Evolutionary conservation across 2,113 vertebrate genomes (phyloP), one percentile per base, ranked within the genome.

Genomic region (Chinchilla lanigera): DNA sequence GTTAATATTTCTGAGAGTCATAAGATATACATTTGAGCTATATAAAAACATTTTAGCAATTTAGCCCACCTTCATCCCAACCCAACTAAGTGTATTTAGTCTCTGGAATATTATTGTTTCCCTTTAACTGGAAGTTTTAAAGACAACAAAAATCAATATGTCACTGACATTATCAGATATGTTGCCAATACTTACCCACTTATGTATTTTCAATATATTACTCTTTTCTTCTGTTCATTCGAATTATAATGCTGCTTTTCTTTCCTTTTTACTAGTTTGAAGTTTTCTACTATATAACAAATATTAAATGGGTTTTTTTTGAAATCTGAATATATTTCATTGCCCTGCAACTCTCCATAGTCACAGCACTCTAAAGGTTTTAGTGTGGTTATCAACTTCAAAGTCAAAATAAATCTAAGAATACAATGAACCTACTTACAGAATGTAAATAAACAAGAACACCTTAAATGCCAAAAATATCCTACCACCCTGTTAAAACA

Each of bases 81-180:
- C 63, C 73, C 80, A 97, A 89, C 26, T 97, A 96, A 97, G 14
- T 38, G 86, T 75, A 96, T 73, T 97, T 87, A 94, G 73, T 93
- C 61, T 87, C 73, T 85, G 65, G 35, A 94, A 97, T 89, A 84
- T 44, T 96, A 94, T 41, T 93, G 33, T 80, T 93, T 61, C 33
- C 6, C 75, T 65, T 50, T 96, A 77, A 93, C 35, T 96, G 60
- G 2, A 96, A 97, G 61, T n/a, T 93, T 11, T 86, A 22, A 97
- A 97, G 82, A 54, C 93, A 98, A 96, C 14, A n/a, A 97, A 86
- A 97, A 95, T 96, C 63, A 91, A 82, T 69, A 91, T 13, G 35
- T 86, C 19, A 89, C 89, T 94, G 87, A 35, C 78, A 81, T 85
- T 93, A 92, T 87, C 50, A 95, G 85, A 80, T 12, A 84, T 65